A percentile compares a stretch with the other conserved stretches of the same genome.
Conservation (phyloP, 1,140 invertebrate species). For the Plutomurus gul region DNA sequence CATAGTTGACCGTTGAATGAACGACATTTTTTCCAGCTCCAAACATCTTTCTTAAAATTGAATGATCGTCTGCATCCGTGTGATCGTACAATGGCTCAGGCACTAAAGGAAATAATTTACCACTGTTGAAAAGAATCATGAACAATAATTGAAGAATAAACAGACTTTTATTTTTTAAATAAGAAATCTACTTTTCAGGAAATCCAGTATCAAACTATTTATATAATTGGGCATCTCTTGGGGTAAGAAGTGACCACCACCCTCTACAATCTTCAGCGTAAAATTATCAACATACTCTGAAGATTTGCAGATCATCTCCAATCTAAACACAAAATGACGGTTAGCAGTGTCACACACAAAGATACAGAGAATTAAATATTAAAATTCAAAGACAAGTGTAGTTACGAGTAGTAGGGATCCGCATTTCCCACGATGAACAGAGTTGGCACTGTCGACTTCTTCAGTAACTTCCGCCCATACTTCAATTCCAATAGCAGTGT, state of each 20-base stretch:
- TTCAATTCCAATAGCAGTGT: slow-evolving; percentile 61
- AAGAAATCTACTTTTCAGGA: slow-evolving; percentile 63
- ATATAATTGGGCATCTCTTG: slow-evolving; percentile 71
- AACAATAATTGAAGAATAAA: not conserved
- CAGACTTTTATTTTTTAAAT: not conserved
- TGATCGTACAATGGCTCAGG: slow-evolving; percentile 35
- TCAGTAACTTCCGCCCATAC: slow-evolving; percentile 55
- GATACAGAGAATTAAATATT: too few relatives aligned
- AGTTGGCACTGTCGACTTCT: slow-evolving; percentile 60
- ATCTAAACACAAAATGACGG: too few relatives aligned
- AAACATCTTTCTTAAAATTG: slow-evolving; percentile 58
- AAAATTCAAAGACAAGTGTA: too few relatives aligned
- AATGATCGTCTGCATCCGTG: slow-evolving; percentile 11
- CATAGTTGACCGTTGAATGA: slow-evolving; percentile 65
- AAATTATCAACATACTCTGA: slow-evolving; percentile 68
- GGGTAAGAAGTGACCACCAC: slow-evolving; percentile 74
- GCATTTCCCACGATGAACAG: slow-evolving; percentile 71
- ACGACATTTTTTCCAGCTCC: slow-evolving; percentile 59
- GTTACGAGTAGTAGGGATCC: slow-evolving; percentile 64
- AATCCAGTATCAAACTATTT: slow-evolving; percentile 70
- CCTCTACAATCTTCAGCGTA: slow-evolving; percentile 69
- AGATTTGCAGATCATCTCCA: slow-evolving; percentile 70
- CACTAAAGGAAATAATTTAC: slow-evolving; percentile 39
- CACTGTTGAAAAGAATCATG: too few relatives aligned
- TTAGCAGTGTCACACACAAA: too few relatives aligned